These are phyloP conservation scores for Melieria crassipennis DNA, from an alignment of 2,888 invertebrate species.

Conservation along the genomic window DNA sequence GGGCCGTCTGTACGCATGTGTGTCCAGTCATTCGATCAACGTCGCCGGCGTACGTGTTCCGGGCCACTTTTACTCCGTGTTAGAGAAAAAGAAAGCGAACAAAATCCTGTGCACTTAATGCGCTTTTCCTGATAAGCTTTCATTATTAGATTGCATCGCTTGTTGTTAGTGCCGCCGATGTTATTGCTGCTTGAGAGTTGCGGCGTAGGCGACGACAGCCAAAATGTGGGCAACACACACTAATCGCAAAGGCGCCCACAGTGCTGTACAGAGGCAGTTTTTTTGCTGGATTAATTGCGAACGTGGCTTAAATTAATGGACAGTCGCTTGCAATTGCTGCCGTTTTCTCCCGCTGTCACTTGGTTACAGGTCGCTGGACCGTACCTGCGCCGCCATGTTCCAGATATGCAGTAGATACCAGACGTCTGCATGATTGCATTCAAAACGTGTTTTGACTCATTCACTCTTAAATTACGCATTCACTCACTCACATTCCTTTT, in stretches of 20 bases:
- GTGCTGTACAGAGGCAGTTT: not conserved
- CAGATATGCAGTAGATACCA: no score
- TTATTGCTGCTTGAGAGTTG: not conserved
- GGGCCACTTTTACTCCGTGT: not conserved
- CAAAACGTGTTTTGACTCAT: no score
- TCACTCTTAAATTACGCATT: no score
- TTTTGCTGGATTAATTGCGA: constrained; percentile 16
- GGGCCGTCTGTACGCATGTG: not conserved
- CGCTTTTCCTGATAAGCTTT: constrained; percentile 22
- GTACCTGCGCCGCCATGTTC: no score
- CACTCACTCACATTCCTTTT: no score
- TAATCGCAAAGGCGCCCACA: no score
- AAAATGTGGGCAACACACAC: not conserved
- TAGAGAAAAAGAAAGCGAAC: not conserved
- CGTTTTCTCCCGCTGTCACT: no score
- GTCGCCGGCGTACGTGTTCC: not conserved
- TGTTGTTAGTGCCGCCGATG: not conserved
- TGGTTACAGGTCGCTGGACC: no score
- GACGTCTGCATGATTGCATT: no score
- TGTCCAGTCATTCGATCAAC: not conserved
- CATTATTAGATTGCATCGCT: constrained; percentile 22
- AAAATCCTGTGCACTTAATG: constrained; percentile 20
- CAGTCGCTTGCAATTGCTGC: no score
- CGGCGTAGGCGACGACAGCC: not conserved
- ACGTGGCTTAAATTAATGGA: not conserved